These are phyloP conservation scores for Heterotilapia buettikoferi DNA, from an alignment of 2,113 vertebrate species.

Conservation along the genomic window DNA sequence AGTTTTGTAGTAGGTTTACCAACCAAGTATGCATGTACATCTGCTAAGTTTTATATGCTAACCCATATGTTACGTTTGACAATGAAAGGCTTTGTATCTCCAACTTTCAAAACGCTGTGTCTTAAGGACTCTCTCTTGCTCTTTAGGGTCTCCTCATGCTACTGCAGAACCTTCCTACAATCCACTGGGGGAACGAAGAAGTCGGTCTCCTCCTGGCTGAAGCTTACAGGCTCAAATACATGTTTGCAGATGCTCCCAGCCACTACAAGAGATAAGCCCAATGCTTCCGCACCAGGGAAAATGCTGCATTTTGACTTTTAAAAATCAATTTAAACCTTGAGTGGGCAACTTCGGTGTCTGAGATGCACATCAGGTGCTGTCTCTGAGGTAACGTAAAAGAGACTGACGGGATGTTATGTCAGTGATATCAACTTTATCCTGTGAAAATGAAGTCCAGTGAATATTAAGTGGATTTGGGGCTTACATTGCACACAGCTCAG, in stretches of 20 bases:
- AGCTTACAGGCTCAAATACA: slow-evolving; percentile 98
- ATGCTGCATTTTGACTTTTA: background rate
- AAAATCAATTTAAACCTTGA: background rate
- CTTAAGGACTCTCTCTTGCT: background rate
- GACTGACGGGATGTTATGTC: background rate
- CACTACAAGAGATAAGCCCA: slow-evolving; percentile 90
- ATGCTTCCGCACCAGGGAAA: background rate
- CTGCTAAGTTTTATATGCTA: background rate
- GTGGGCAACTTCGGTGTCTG: background rate
- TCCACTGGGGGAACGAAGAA: slow-evolving; percentile 99
- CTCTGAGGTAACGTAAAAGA: background rate
- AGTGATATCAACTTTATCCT: background rate
- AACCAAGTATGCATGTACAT: background rate
- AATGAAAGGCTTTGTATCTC: background rate
- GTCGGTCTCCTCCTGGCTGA: slow-evolving; percentile 94
- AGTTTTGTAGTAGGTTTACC: background rate
- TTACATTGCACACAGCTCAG: background rate
- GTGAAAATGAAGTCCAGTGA: slow-evolving; percentile 1
- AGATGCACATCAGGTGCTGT: background rate
- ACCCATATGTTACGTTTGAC: background rate
- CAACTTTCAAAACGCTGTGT: background rate
- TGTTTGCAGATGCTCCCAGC: slow-evolving; percentile 96
- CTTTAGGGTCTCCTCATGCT: slow-evolving; percentile 94
- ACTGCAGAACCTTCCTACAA: slow-evolving; percentile 96
- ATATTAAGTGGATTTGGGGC: background rate